Evolutionary conservation across 2,797 vertebrate genomes (phyloP).

Genomic region (Channallabes apus): DNA sequence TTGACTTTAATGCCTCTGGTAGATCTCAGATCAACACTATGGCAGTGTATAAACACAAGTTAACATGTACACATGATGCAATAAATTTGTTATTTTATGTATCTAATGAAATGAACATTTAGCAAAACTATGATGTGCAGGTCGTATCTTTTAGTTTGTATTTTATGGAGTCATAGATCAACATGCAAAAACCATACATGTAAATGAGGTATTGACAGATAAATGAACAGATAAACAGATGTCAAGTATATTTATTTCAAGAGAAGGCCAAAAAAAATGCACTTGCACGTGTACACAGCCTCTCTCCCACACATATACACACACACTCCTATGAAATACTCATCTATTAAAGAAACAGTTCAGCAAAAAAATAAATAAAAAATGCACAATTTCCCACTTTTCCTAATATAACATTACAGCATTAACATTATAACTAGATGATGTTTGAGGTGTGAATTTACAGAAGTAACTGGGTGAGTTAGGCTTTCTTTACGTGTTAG

Average conservation of each 20-base stretch:
- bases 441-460: background rate
- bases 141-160: background rate
- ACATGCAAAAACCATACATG: background rate
- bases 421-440: background rate
- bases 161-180: background rate
- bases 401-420: background rate
- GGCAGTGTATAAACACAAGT: too few relatives aligned
- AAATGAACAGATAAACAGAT: slow-evolving; percentile 10
- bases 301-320: slow-evolving; percentile 9
- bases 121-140: background rate
- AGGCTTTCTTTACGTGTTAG: background rate
- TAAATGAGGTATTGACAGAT: background rate
- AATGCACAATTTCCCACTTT: background rate
- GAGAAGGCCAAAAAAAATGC: slow-evolving; percentile 23
- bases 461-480: background rate
- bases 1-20: too few relatives aligned
- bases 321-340: background rate
- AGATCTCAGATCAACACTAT: too few relatives aligned
- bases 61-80: too few relatives aligned
- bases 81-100: background rate
- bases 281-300: slow-evolving; percentile 21
- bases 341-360: background rate
- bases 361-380: background rate
- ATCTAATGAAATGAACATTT: background rate
- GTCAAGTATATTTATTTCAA: slow-evolving; percentile 35